Evolutionary conservation across 2,113 vertebrate species (phyloP), one percentile per base, ranked within the genome.

Genomic region (Rhinoptilus africanus): DNA sequence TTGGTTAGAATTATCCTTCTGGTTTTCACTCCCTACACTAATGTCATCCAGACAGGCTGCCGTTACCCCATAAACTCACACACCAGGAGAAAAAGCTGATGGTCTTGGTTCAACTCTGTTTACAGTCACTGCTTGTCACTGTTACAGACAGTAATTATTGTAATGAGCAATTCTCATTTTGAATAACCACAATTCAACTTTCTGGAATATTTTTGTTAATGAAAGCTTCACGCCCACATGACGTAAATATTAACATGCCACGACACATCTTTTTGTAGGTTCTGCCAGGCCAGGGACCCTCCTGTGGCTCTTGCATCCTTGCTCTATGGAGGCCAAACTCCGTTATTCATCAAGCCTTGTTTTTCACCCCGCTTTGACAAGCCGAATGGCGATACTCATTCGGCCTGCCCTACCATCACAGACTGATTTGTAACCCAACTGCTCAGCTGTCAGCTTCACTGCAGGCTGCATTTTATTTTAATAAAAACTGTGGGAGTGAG

Each of bases 381-480:
- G 82, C 59, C 43, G 48, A 88, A 81, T 59, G 69, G 89, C 66
- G 84, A 92, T 87, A 95, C 90, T 96, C 92, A 90, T 94, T 85
- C 8, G 1, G 35, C 37, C 71, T 96, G 86, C 88, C 89, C 91
- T 88, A 47, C 85, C 91, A 69, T 86, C 71, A 51, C 92, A 37
- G 90, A 35, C 88, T 76, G 90, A 95, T 96, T 95, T 96, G 91
- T 97, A 97, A 91, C 95, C 92, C 88, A 88, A 84, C 92, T 85
- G 90, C 60, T 96, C 94, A 92, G 95, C 96, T 97, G 97, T 96
- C 96, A 97, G 96, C 88, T 96, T 66, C 85, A 84, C 79, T 96
- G 78, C 45, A 94, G 91, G 77, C 76, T 3, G 1, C 0, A 5
- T 92, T 98, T 97, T 91, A 92, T 97, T 97, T 96, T 95, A 96